Conservation (phyloP, 2,113 vertebrate species). For the Acanthochromis polyacanthus region DNA sequence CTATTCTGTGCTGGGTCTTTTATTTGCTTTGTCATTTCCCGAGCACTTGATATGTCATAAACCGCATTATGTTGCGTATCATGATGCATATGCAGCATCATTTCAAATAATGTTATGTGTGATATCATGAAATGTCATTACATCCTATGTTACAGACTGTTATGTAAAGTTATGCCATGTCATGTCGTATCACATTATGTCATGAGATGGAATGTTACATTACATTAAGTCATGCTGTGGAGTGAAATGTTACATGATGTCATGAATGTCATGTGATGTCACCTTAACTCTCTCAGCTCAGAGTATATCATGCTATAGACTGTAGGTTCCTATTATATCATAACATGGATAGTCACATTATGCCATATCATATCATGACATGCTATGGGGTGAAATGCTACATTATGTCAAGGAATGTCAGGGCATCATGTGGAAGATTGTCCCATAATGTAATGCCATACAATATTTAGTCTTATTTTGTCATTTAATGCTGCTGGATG, state of each 20-base stretch:
- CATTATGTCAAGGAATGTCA: background rate
- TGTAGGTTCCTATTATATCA: background rate
- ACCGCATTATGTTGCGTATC: no score
- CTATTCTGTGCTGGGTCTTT: no score
- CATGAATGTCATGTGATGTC: constrained; percentile 3
- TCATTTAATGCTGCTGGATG: background rate
- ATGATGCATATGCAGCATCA: no score
- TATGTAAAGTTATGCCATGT: no score
- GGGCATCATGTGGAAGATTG: background rate
- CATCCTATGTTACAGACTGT: no score
- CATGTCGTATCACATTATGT: no score
- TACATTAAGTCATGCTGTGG: background rate
- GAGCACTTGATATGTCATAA: no score
- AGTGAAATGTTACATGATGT: background rate
- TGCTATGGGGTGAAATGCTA: background rate
- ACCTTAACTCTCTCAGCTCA: no score
- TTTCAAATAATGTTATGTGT: no score
- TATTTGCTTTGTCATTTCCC: no score
- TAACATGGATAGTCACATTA: background rate
- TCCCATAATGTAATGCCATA: background rate
- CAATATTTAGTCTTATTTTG: background rate
- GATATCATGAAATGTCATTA: no score
- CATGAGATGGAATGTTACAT: no score
- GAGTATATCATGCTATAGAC: background rate
- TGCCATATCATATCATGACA: background rate